A percentile compares a stretch with the other conserved stretches of the same genome.
These are phyloP conservation scores for Drosophila cracens DNA, from an alignment of 2,888 invertebrate species.

Conservation along the genomic window DNA sequence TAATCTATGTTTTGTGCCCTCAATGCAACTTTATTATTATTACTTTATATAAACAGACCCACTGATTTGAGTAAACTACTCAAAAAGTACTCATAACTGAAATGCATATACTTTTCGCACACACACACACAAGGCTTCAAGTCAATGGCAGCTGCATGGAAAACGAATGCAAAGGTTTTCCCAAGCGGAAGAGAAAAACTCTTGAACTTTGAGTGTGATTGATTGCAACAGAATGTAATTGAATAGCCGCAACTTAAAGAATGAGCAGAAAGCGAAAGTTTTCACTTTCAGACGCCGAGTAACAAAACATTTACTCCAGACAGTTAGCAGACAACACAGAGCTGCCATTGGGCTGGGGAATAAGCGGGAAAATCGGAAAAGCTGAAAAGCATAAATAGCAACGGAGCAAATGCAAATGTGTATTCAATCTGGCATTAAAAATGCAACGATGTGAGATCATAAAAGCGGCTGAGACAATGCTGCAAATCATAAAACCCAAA, in stretches of 20 bases:
- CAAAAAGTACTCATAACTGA: constrained; percentile 31
- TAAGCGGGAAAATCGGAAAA: constrained; percentile 18
- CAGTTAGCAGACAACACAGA: constrained; percentile 51
- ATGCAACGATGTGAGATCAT: constrained; percentile 57
- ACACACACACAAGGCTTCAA: neutral
- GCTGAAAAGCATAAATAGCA: constrained; percentile 50
- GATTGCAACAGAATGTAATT: constrained; percentile 68
- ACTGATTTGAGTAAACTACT: constrained; percentile 6
- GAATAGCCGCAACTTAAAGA: constrained; percentile 53
- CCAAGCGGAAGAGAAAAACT: constrained; percentile 38
- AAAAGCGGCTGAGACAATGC: constrained; percentile 46
- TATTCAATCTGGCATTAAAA: constrained; percentile 72
- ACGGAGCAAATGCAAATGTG: constrained; percentile 60
- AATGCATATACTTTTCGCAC: constrained; percentile 21
- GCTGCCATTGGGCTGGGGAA: constrained; percentile 33
- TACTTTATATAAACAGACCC: neutral
- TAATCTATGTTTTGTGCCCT: neutral
- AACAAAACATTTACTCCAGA: constrained; percentile 45
- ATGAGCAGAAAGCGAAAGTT: constrained; percentile 63
- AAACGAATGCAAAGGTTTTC: constrained; percentile 47
- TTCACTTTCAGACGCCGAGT: constrained; percentile 45
- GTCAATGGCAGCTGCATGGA: constrained; percentile 1
- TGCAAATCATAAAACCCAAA: constrained; percentile 71
- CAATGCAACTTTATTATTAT: neutral
- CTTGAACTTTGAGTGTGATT: constrained; percentile 71